Conservation (phyloP, 2,113 vertebrate genomes). For the Recurvirostra avosetta region DNA sequence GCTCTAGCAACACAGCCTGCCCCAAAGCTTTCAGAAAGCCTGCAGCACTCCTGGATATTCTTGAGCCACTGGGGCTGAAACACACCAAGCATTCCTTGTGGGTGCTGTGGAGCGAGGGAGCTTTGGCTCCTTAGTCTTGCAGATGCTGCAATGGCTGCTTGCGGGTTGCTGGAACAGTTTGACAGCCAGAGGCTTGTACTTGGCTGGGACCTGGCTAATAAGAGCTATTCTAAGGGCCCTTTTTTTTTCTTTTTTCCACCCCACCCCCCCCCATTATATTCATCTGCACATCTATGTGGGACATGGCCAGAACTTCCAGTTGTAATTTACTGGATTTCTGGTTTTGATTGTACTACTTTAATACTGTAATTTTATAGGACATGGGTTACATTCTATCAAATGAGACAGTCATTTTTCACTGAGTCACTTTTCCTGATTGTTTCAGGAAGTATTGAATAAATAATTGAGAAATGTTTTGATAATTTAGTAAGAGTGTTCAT, state of each 20-base stretch:
- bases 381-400: not conserved
- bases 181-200: not conserved
- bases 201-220: not conserved
- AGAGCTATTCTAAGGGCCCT: not conserved
- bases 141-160: not conserved
- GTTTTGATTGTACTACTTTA: not conserved
- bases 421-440: not conserved
- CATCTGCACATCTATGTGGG: not conserved
- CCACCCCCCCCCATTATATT: not conserved
- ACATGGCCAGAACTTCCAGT: not conserved
- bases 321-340: not conserved
- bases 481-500: not conserved
- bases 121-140: not conserved
- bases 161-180: not conserved
- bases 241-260: too few species aligned
- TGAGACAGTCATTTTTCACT: not conserved
- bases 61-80: not conserved
- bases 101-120: not conserved
- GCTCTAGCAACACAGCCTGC: not conserved
- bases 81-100: not conserved
- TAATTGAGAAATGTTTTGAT: not conserved
- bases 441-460: slow-evolving; percentile 19
- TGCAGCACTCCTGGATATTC: not conserved
- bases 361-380: not conserved
- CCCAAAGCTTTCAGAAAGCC: not conserved